Conservation (phyloP, 2,113 vertebrate species). For the Microtus richardsoni region DNA sequence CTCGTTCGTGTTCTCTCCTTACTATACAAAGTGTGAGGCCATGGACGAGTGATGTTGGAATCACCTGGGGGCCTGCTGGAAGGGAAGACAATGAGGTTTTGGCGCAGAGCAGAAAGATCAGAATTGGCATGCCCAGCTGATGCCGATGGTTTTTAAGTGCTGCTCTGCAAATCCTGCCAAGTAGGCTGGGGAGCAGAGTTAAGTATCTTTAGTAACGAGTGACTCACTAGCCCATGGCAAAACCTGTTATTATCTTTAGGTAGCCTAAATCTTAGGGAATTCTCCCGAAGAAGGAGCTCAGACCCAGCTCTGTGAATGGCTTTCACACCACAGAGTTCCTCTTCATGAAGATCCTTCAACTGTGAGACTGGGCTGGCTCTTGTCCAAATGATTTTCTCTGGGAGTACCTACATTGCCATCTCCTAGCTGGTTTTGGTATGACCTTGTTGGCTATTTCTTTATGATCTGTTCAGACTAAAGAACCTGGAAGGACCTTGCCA, state of each 20-base stretch:
- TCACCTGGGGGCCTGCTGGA: not conserved
- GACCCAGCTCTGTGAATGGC: not conserved
- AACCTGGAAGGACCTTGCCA: not conserved
- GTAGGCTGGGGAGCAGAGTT: not conserved
- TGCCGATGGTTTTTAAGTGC: not conserved
- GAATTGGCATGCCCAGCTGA: not conserved
- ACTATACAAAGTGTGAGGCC: not conserved
- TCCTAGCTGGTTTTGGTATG: not conserved
- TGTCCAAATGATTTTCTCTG: not conserved
- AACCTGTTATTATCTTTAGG: not conserved
- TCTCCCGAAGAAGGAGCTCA: not conserved
- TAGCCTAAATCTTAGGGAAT: constrained; percentile 9
- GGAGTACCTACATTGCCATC: not conserved
- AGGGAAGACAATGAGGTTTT: not conserved
- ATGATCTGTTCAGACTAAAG: not conserved
- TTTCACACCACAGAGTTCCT: not conserved
- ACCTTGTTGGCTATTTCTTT: not conserved
- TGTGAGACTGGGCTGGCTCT: not conserved
- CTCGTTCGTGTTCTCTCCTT: not conserved
- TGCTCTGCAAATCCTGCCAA: not conserved
- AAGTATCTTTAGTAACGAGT: constrained; percentile 4
- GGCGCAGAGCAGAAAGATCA: not conserved
- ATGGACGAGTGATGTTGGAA: not conserved
- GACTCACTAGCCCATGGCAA: not conserved
- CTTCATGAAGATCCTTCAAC: not conserved